phyloP scores from a whole-genome alignment of 2,797 vertebrate species.

The Taeniopygia guttata region DNA sequence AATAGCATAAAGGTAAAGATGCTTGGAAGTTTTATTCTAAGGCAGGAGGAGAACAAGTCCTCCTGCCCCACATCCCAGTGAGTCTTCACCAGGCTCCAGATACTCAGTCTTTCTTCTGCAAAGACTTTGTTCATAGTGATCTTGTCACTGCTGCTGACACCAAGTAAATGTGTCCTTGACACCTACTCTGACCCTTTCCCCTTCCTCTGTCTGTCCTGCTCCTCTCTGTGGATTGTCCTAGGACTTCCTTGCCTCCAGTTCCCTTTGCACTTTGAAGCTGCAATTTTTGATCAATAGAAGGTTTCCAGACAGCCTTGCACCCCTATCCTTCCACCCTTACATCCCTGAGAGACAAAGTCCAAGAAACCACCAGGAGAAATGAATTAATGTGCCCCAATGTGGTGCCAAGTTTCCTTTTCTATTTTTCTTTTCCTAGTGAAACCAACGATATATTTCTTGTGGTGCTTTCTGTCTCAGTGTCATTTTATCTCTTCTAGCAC shows the following conservation, averaged over 20 bases:
- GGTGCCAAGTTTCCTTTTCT: neutral
- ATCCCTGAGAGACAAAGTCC: neutral
- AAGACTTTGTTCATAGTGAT: neutral
- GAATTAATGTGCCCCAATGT: neutral
- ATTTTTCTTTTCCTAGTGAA: neutral
- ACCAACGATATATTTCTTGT: neutral
- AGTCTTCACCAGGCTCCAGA: neutral
- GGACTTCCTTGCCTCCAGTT: neutral
- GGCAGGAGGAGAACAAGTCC: neutral
- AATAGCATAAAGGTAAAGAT: neutral
- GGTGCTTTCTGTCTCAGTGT: neutral
- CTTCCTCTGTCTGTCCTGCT: neutral
- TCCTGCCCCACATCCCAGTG: neutral
- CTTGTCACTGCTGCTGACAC: neutral
- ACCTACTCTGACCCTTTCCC: fast-evolving
- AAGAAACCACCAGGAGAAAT: slow-evolving; percentile 1
- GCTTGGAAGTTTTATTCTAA: neutral
- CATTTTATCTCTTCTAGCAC: neutral
- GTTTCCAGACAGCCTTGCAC: neutral
- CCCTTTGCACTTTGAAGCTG: neutral
- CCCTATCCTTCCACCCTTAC: no score
- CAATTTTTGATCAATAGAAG: neutral
- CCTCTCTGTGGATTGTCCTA: neutral
- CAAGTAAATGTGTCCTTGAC: fast-evolving
- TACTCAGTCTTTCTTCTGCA: neutral